phyloP scores from a whole-genome alignment of 2,888 invertebrate species.

The Notocelia uddmanniana region DNA sequence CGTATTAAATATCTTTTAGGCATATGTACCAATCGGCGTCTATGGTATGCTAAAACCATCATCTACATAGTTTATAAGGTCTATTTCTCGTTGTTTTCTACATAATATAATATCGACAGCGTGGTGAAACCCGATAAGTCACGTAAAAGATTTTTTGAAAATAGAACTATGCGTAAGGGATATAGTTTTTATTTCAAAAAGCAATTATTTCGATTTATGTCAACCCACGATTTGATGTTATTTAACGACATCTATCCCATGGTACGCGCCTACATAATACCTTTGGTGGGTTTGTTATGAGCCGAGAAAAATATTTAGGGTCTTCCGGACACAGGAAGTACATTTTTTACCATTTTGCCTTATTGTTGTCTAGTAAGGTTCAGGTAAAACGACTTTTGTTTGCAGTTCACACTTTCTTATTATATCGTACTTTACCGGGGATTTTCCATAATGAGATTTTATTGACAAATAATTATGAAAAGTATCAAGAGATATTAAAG shows the following conservation, averaged over 20 bases:
- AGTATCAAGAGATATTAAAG: not conserved
- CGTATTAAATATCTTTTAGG: no score
- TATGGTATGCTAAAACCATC: no score
- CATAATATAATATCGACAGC: no score
- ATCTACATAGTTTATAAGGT: no score
- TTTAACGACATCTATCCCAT: not conserved
- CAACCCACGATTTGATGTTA: no score
- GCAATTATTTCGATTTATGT: no score
- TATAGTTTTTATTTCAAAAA: no score
- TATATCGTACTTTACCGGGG: constrained; percentile 1
- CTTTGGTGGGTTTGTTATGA: not conserved
- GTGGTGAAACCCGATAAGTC: no score
- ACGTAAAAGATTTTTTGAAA: no score
- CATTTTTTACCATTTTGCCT: not conserved
- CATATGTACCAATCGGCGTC: no score
- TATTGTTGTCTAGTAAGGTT: constrained; percentile 17
- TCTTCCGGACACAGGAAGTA: constrained; percentile 19
- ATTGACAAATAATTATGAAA: not conserved
- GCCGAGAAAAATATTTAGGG: not conserved
- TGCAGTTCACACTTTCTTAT: constrained; percentile 30
- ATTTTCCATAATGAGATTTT: constrained; percentile 16
- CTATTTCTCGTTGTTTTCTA: no score
- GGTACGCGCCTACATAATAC: not conserved
- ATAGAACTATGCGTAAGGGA: no score
- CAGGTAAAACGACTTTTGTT: constrained; percentile 26